Percentiles rank a stretch among this genome's conserved stretches.
phyloP scores from a whole-genome alignment of 1,140 invertebrate genomes.

The Drosophila tsacasi region DNA sequence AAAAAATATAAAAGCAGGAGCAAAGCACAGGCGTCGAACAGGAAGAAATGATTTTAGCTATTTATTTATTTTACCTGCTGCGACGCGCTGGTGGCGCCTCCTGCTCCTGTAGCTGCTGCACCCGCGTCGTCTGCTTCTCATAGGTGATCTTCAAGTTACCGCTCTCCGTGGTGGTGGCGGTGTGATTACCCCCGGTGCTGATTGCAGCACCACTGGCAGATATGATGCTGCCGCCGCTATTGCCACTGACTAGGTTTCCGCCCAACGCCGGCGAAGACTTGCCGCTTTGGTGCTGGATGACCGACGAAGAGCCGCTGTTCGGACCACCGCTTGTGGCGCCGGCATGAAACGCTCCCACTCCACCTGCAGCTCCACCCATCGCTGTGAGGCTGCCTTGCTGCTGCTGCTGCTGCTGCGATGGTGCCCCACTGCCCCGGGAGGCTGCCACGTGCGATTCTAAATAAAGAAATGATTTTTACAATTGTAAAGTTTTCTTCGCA shows the following conservation, averaged over 20 bases:
- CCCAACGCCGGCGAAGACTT: conserved; percentile 73
- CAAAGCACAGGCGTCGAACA: conserved; percentile 23
- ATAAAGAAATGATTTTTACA: background rate
- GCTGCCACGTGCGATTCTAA: conserved; percentile 40
- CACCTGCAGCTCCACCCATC: conserved; percentile 2
- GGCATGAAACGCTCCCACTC: conserved; percentile 17
- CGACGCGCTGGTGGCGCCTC: conserved; percentile 84
- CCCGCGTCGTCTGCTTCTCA: conserved; percentile 85
- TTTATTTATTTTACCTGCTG: conserved; percentile 79
- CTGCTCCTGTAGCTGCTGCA: conserved; percentile 81
- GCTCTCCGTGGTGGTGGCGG: conserved; percentile 82
- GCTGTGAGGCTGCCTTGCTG: conserved; percentile 34
- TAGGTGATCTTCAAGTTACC: conserved; percentile 86
- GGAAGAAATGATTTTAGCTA: background rate
- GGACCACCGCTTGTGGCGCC: conserved; percentile 21
- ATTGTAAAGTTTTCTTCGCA: background rate
- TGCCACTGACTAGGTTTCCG: conserved; percentile 62
- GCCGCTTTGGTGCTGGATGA: conserved; percentile 76
- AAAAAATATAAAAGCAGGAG: conserved; percentile 19
- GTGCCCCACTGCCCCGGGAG: conserved; percentile 3
- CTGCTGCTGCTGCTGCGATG: conserved; percentile 49
- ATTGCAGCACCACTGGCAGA: conserved; percentile 23
- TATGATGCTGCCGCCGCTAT: conserved; percentile 49
- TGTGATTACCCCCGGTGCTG: conserved; percentile 48
- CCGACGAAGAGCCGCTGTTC: conserved; percentile 37